These are phyloP conservation scores for Eueremaeus valkanovi DNA, from an alignment of 2,888 invertebrate species.

Conservation along the genomic window DNA sequence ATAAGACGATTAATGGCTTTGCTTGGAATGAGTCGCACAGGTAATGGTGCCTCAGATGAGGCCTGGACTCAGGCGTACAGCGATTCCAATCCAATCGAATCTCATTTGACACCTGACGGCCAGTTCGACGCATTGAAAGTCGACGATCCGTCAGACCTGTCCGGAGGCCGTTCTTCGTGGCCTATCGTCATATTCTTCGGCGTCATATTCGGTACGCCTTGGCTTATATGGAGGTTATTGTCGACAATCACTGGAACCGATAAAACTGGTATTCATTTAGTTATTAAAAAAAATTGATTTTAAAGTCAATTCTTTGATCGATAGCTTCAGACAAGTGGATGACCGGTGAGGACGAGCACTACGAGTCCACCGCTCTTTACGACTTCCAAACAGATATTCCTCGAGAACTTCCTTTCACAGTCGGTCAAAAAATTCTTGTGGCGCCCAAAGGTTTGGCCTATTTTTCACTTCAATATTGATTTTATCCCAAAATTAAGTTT, in stretches of 20 bases:
- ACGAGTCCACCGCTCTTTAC: conserved; percentile 61
- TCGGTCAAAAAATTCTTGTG: conserved; percentile 71
- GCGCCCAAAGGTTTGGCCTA: conserved; percentile 61
- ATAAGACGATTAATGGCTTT: conserved; percentile 68
- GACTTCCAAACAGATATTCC: conserved; percentile 64
- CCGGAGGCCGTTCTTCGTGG: conserved; percentile 62
- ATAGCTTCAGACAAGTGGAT: conserved; percentile 53
- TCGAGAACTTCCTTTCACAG: conserved; percentile 71
- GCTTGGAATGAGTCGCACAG: conserved; percentile 51
- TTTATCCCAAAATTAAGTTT: background rate
- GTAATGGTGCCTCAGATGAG: background rate
- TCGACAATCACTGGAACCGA: conserved; percentile 53
- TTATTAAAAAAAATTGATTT: background rate
- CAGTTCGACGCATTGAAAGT: background rate
- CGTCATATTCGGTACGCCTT: conserved; percentile 83
- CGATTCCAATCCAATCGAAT: background rate
- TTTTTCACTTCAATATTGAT: background rate
- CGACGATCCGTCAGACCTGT: background rate
- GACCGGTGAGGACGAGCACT: conserved; percentile 56
- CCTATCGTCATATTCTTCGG: conserved; percentile 84
- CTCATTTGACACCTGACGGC: conserved; percentile 2
- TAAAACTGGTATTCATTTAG: conserved; percentile 45
- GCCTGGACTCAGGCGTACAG: conserved; percentile 7
- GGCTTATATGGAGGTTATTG: conserved; percentile 78
- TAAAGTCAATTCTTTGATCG: background rate